phyloP scores from a whole-genome alignment of 1,140 invertebrate genomes.

The Aphaenogaster floridana region DNA sequence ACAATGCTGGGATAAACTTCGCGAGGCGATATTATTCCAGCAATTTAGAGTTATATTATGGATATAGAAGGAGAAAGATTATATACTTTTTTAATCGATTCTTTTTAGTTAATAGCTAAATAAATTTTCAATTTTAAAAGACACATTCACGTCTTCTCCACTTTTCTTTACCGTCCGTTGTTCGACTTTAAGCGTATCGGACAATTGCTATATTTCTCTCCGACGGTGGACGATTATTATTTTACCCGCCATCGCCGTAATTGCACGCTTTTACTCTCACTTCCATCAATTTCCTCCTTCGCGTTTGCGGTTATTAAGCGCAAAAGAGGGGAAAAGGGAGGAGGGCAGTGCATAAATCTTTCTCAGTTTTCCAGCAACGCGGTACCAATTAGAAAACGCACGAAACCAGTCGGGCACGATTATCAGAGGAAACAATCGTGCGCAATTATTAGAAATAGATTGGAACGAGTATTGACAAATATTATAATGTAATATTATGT shows the following conservation, averaged over 20 bases:
- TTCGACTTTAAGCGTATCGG: slow-evolving; percentile 49
- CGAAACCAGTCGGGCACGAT: not conserved
- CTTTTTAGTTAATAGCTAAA: slow-evolving; percentile 6
- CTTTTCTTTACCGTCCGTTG: slow-evolving; percentile 16
- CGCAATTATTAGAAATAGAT: not conserved
- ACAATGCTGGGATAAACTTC: not conserved
- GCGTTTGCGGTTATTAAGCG: slow-evolving; percentile 40
- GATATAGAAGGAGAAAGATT: not conserved
- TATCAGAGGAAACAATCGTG: not conserved
- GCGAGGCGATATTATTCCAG: not conserved
- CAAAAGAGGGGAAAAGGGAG: not conserved
- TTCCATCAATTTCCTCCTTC: slow-evolving; percentile 59
- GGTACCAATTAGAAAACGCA: slow-evolving; percentile 31
- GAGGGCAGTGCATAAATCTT: slow-evolving; percentile 30
- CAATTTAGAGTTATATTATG: not conserved
- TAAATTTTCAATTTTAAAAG: slow-evolving; percentile 26
- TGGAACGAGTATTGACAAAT: not conserved
- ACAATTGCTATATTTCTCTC: slow-evolving; percentile 44
- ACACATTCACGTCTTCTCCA: not conserved
- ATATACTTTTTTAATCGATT: not conserved
- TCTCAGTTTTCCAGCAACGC: slow-evolving; percentile 36
- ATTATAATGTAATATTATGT: not conserved
- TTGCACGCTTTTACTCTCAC: slow-evolving; percentile 59
- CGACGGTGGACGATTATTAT: slow-evolving; percentile 42
- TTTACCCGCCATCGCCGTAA: slow-evolving; percentile 45